Percentiles rank a stretch among this genome's conserved stretches.
phyloP scores from a whole-genome alignment of 1,140 invertebrate species.

The Maniola jurtina region DNA sequence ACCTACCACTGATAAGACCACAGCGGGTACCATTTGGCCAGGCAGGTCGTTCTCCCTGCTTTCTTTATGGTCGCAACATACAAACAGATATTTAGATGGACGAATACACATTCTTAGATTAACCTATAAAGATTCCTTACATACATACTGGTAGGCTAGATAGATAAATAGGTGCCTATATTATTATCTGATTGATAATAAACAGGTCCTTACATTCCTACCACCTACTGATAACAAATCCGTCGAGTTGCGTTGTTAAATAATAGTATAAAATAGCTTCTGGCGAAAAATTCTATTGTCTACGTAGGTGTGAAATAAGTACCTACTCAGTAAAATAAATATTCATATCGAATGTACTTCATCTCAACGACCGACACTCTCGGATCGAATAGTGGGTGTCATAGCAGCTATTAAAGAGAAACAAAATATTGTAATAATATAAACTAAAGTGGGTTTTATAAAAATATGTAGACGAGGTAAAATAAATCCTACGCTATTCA shows the following conservation, averaged over 20 bases:
- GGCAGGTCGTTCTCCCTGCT: too few relatives aligned
- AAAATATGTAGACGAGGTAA: neutral
- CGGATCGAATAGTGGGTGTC: constrained; percentile 27
- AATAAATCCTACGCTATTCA: neutral
- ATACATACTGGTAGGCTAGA: too few relatives aligned
- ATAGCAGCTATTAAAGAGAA: constrained; percentile 14
- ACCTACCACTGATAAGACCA: too few relatives aligned
- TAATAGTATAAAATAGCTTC: neutral
- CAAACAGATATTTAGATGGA: too few relatives aligned
- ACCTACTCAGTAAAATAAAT: constrained; percentile 28
- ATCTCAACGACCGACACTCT: constrained; percentile 27
- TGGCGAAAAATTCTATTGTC: constrained; percentile 14
- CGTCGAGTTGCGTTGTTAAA: neutral
- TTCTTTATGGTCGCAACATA: too few relatives aligned
- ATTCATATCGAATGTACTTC: constrained; percentile 29
- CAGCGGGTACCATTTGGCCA: too few relatives aligned
- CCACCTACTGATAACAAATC: neutral
- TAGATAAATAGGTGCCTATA: too few relatives aligned
- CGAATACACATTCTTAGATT: too few relatives aligned
- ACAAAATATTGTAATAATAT: constrained; percentile 8
- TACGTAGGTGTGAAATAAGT: constrained; percentile 19
- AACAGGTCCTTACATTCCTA: too few relatives aligned
- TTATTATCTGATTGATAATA: too few relatives aligned
- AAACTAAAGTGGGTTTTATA: neutral
- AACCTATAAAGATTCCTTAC: too few relatives aligned